These are phyloP conservation scores for Gavialis gangeticus DNA, from an alignment of 2,113 vertebrate genomes.

Conservation along the genomic window DNA sequence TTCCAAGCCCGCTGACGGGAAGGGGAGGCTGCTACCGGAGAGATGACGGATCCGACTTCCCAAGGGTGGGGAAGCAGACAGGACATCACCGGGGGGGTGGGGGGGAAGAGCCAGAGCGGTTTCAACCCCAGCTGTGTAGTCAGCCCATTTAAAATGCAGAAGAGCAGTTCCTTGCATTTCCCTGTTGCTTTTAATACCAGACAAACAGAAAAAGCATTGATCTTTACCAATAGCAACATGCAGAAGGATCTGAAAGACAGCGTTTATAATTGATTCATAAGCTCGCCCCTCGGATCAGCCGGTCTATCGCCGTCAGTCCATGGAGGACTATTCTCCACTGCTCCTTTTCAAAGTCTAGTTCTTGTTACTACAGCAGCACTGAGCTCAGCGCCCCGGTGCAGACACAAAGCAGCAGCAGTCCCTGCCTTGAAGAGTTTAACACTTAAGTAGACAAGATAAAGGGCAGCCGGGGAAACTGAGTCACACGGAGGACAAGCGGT, in stretches of 20 bases:
- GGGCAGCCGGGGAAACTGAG: neutral
- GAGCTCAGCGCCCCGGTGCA: constrained; percentile 8
- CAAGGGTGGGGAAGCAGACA: neutral
- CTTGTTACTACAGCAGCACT: neutral
- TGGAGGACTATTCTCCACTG: neutral
- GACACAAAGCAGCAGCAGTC: neutral
- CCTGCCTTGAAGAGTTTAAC: neutral
- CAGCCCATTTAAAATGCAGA: constrained; percentile 54
- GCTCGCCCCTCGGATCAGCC: neutral
- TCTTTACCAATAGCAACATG: constrained; percentile 23
- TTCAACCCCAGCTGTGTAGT: neutral
- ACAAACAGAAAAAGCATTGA: constrained; percentile 42
- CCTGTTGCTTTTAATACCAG: neutral
- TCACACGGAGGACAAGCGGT: neutral
- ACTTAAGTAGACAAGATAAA: neutral
- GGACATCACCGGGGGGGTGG: neutral
- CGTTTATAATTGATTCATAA: neutral
- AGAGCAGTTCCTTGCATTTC: neutral
- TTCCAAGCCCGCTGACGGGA: constrained; percentile 6
- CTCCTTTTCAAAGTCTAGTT: neutral
- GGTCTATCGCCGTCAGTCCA: neutral
- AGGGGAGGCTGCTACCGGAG: rapidly evolving
- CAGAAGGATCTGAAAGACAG: constrained; percentile 42
- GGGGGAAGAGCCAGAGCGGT: neutral
- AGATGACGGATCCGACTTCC: neutral